phyloP scores from a whole-genome alignment of 1,140 invertebrate species.

The Centruroides sculpturatus region DNA sequence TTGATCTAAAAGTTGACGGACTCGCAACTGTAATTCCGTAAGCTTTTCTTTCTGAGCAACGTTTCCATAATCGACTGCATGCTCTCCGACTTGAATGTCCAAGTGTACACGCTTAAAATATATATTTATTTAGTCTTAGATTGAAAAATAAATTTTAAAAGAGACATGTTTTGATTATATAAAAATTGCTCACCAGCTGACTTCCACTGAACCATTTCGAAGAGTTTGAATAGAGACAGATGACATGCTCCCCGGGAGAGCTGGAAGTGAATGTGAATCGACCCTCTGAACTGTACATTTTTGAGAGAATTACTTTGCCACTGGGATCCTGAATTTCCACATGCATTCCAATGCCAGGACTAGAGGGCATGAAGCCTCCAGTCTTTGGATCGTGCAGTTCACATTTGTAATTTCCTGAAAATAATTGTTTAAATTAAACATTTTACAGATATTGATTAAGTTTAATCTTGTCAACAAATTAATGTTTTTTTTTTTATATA shows the following conservation, averaged over 20 bases:
- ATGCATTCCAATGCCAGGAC: conserved; percentile 92
- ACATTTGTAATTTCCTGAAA: conserved; percentile 91
- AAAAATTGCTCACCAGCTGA: conserved; percentile 40
- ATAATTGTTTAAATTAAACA: conserved; percentile 5
- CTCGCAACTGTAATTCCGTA: conserved; percentile 83
- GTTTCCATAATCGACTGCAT: conserved; percentile 93
- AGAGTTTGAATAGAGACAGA: conserved; percentile 96
- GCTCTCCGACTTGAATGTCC: conserved; percentile 97
- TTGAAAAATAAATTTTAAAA: too few relatives aligned
- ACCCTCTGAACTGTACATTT: conserved; percentile 88
- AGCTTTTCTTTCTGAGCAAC: conserved; percentile 96
- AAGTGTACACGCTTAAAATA: conserved; percentile 59
- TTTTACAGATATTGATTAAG: neutral
- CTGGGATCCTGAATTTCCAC: conserved; percentile 94
- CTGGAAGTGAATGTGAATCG: conserved; percentile 93
- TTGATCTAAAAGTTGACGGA: conserved; percentile 90
- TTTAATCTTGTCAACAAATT: neutral
- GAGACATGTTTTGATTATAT: too few relatives aligned
- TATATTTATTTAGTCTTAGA: neutral
- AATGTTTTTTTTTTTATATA: too few relatives aligned
- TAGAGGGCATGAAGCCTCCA: conserved; percentile 76
- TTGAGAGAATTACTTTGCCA: conserved; percentile 77
- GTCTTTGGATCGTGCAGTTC: conserved; percentile 82
- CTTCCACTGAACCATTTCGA: conserved; percentile 90
- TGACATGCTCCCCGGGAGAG: conserved; percentile 91